These are phyloP conservation scores for Pseudochaenichthys georgianus DNA, from an alignment of 2,797 vertebrate species.

Conservation along the genomic window DNA sequence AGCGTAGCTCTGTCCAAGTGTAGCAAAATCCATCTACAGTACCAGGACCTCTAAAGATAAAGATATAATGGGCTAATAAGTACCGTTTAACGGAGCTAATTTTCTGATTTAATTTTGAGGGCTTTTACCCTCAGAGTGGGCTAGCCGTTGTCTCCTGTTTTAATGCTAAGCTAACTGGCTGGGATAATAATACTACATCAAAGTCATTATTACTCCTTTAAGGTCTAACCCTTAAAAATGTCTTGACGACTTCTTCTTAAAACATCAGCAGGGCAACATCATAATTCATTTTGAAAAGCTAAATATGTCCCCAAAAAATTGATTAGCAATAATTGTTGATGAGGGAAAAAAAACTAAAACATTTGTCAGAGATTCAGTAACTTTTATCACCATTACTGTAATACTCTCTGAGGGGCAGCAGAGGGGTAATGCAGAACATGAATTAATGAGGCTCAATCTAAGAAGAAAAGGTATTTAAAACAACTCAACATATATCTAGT, in stretches of 20 bases:
- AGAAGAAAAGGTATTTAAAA: not conserved
- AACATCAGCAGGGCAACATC: not conserved
- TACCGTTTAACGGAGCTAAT: not conserved
- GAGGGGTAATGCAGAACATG: not conserved
- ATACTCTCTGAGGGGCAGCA: conserved; percentile 10
- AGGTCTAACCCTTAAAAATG: not conserved
- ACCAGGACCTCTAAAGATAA: not conserved
- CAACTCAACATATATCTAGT: conserved; percentile 3
- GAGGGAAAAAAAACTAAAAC: not conserved
- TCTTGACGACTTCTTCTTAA: not conserved
- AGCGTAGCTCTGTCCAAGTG: not conserved
- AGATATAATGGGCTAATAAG: not conserved
- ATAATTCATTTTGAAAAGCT: not conserved
- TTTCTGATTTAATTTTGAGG: not conserved
- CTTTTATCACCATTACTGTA: conserved; percentile 14
- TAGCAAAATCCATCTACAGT: not conserved
- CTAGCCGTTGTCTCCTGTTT: not conserved
- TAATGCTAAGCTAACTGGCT: conserved; percentile 1
- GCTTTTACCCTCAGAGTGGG: not conserved
- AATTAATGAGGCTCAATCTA: conserved; percentile 23
- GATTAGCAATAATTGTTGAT: not conserved
- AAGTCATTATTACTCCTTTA: not conserved
- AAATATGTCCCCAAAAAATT: not conserved
- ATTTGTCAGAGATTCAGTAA: conserved; percentile 16
- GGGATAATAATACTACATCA: not conserved